Base-by-base conservation (phyloP, 2,888 invertebrate genomes). In the Uloborus plumipes region DNA sequence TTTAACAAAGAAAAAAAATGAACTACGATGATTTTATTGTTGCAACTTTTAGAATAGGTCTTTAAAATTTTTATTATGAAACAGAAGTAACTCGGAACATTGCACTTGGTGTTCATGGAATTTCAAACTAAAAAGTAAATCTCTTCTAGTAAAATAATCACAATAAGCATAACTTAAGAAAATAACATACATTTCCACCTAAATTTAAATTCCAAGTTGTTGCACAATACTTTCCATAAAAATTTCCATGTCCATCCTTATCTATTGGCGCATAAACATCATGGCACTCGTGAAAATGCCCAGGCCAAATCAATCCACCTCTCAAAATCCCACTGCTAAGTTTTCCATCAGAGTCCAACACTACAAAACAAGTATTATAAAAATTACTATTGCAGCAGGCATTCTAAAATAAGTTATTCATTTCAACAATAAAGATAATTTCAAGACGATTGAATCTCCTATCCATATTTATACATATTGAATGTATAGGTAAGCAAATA, bases 291-390 rank as follows among this genome's bases (percentile, higher is more conserved):
- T 62, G 59, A 39, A 61, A 84, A 74, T 77, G 65, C 9, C 84
- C 84, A 39, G 81, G 62, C 84, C 84, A 84, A 16, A 76, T 66
- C 16, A 69, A 20, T 16, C 66, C 67, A 18, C 84, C 84, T 65
- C 69, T 66, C 20, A 77, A 26, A 16, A 84, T 39, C 4, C 81
- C 84, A 53, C 77, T 77, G 14, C 58, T 26, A 7, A 65, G 51
- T 61, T 84, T 84, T 20, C 84, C 84, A 73, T 72, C 62, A 51
- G 84, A 76, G 67, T 84, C 84, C 13, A 84, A 11, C 76, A 84
- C 84, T 84, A 47, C 15, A 18, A 70, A 53, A n/a, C n/a, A 18
- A 49, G 1, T 9, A 22, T 16, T 22, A 55, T 55, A 55, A 55
- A 55, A 55, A n/a, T 31, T 31, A 31, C 31, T 7, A 31, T 7